These are phyloP conservation scores for Diorhabda sublineata DNA, from an alignment of 1,140 invertebrate species.

Conservation along the genomic window DNA sequence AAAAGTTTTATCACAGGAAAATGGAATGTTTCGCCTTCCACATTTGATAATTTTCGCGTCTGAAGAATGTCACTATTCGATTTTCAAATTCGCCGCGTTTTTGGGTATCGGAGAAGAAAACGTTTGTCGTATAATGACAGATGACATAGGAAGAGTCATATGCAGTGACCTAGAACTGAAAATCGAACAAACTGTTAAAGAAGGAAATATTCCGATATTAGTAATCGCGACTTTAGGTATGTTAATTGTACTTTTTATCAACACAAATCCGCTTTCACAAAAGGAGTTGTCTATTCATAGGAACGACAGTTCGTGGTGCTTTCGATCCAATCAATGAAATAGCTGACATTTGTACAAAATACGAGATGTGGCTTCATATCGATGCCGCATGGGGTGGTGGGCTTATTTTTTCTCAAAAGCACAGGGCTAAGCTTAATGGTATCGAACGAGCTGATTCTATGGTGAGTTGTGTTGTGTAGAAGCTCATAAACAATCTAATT, in stretches of 20 bases:
- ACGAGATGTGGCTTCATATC: constrained; percentile 66
- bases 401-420: constrained; percentile 56
- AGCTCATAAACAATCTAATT: too few species aligned
- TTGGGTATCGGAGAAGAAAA: constrained; percentile 50
- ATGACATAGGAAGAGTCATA: constrained; percentile 55
- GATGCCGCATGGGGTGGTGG: constrained; percentile 70
- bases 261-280: too few species aligned
- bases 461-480: constrained; percentile 38
- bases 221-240: constrained; percentile 62
- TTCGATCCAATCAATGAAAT: constrained; percentile 62
- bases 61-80: constrained; percentile 68
- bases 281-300: constrained; percentile 23
- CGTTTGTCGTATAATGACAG: constrained; percentile 43
- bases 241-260: too few species aligned
- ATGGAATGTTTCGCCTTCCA: constrained; percentile 37
- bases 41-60: constrained; percentile 51
- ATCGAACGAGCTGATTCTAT: constrained; percentile 61
- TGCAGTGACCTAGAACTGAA: constrained; percentile 51
- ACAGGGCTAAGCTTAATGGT: constrained; percentile 54
- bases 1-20: constrained; percentile 30
- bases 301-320: constrained; percentile 55
- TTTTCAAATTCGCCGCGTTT: constrained; percentile 54
- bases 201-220: constrained; percentile 54
- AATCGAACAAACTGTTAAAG: constrained; percentile 48
- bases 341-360: constrained; percentile 57